phyloP scores from a whole-genome alignment of 2,888 invertebrate species.

The Pomacea canaliculata region DNA sequence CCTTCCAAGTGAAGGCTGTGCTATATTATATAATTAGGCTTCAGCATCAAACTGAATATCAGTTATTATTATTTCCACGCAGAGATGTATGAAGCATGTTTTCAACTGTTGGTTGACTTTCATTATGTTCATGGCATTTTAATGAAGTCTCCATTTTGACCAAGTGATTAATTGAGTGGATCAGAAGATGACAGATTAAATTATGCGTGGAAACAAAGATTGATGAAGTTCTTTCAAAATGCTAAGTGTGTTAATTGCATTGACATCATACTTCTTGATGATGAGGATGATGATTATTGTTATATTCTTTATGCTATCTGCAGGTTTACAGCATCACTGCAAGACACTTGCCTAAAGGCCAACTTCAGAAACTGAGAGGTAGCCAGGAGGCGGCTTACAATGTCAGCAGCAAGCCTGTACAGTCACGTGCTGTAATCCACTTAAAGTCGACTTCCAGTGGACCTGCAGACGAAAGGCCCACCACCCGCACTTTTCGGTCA shows the following conservation, averaged over 20 bases:
- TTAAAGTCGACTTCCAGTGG: not conserved
- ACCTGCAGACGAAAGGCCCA: not conserved
- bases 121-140: not conserved
- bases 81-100: no score
- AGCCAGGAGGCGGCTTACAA: not conserved
- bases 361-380: conserved; percentile 46
- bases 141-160: no score
- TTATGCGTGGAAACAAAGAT: no score
- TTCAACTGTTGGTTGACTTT: no score
- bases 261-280: not conserved
- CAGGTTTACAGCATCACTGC: conserved; percentile 63
- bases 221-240: no score
- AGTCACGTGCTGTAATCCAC: conserved; percentile 1
- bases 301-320: not conserved
- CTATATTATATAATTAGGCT: no score
- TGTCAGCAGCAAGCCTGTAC: not conserved
- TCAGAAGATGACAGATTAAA: no score
- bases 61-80: no score
- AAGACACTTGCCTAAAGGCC: conserved; percentile 54
- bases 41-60: no score
- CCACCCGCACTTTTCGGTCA: not conserved
- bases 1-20: no score
- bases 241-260: no score
- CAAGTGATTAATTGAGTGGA: no score
- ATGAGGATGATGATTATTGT: not conserved